phyloP scores from a whole-genome alignment of 2,113 vertebrate genomes.

The Macaca mulatta region DNA sequence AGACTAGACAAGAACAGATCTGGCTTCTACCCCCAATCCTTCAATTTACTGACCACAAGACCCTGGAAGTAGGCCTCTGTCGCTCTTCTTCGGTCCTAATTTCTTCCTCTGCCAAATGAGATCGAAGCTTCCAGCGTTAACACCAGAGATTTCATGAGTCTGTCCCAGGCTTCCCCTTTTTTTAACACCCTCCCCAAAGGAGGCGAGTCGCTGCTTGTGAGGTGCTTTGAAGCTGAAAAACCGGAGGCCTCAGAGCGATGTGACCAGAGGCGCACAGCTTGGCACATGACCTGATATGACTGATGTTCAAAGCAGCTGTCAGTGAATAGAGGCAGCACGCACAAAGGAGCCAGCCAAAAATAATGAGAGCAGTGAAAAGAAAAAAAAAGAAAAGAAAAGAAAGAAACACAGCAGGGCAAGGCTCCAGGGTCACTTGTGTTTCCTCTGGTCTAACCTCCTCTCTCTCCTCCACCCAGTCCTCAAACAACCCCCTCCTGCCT shows the following conservation, averaged over 20 bases:
- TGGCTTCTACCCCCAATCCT: neutral
- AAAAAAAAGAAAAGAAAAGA: neutral
- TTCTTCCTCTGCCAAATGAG: constrained; percentile 19
- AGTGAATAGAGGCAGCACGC: constrained; percentile 16
- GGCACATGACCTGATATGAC: constrained; percentile 25
- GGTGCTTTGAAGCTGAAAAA: constrained; percentile 49
- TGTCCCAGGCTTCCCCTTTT: constrained; percentile 17
- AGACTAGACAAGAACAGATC: neutral
- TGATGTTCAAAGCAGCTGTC: constrained; percentile 65
- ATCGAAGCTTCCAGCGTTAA: neutral
- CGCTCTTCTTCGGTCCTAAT: neutral
- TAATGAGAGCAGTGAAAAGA: constrained; percentile 59
- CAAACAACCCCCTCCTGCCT: constrained; percentile 58
- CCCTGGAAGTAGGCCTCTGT: neutral
- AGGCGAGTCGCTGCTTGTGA: neutral
- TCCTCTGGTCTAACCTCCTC: constrained; percentile 60
- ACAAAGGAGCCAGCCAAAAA: constrained; percentile 60
- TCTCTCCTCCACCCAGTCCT: constrained; percentile 63
- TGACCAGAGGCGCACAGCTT: constrained; percentile 32
- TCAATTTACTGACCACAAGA: neutral
- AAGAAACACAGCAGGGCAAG: constrained; percentile 5
- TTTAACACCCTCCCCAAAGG: neutral
- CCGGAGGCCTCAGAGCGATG: neutral
- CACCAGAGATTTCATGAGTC: neutral
- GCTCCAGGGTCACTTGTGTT: constrained; percentile 47